These are phyloP conservation scores for Omphaloscelis lunosa DNA, from an alignment of 2,888 invertebrate species.

Conservation along the genomic window DNA sequence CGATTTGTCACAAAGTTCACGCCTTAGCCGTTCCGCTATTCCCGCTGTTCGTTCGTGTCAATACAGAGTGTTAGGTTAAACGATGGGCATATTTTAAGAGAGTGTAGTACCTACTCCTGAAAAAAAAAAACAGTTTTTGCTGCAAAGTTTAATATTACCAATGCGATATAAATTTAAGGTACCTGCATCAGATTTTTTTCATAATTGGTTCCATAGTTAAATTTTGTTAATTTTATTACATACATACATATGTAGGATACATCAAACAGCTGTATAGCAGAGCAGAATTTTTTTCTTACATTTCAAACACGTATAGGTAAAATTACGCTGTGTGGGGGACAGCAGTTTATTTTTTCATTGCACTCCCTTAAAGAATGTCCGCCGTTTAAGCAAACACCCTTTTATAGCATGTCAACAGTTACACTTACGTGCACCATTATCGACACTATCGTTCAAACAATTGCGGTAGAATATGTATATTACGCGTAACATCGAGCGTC, in stretches of 20 bases:
- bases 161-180: not conserved
- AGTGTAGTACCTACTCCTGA: not conserved
- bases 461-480: slow-evolving; percentile 37
- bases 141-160: not conserved
- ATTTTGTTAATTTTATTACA: no score
- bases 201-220: not conserved
- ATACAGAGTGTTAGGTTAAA: not conserved
- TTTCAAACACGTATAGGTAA: not conserved
- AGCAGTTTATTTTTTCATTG: not conserved
- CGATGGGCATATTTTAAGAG: no score
- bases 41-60: not conserved
- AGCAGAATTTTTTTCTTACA: not conserved
- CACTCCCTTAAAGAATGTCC: no score
- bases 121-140: not conserved
- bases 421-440: slow-evolving; percentile 23
- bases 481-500: slow-evolving; percentile 36
- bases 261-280: not conserved
- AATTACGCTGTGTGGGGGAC: not conserved
- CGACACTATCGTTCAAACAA: slow-evolving; percentile 9
- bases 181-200: no score
- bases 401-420: not conserved
- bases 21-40: not conserved
- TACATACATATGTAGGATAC: not conserved
- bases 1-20: slow-evolving; percentile 1
- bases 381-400: not conserved